A percentile compares a stretch with the other conserved stretches of the same genome.
These are phyloP conservation scores for Microhierax caerulescens DNA, from an alignment of 2,797 vertebrate species.

Conservation along the genomic window DNA sequence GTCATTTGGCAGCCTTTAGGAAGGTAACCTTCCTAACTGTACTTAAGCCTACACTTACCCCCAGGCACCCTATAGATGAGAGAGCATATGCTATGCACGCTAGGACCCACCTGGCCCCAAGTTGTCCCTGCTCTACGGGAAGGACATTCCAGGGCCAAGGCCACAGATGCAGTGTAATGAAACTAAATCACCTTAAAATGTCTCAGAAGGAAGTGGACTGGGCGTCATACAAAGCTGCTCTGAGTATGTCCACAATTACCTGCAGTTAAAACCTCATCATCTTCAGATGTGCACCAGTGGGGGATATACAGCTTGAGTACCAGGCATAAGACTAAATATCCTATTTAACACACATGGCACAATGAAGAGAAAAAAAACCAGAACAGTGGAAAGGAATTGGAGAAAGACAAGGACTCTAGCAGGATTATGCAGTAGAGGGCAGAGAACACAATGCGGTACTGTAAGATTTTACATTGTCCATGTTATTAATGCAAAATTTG, in stretches of 20 bases:
- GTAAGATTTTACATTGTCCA: background rate
- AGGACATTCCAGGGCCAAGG: background rate
- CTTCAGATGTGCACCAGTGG: background rate
- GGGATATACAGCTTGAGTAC: background rate
- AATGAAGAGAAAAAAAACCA: background rate
- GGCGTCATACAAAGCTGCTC: background rate
- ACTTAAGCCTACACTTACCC: background rate
- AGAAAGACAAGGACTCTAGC: background rate
- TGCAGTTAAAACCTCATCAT: background rate
- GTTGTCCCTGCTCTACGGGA: background rate
- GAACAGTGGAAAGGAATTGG: background rate
- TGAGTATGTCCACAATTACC: background rate
- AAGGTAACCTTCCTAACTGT: background rate
- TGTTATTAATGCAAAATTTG: background rate
- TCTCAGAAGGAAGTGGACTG: background rate
- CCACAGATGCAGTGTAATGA: background rate
- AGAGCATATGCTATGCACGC: fast-evolving
- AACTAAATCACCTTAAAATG: background rate
- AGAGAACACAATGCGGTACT: background rate
- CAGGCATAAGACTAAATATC: background rate
- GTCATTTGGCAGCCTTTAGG: background rate
- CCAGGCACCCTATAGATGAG: background rate
- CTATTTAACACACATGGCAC: background rate
- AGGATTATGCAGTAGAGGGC: background rate
- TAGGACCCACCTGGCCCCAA: background rate